Percentiles rank a stretch among this genome's conserved stretches.
Evolutionary conservation across 1,140 invertebrate genomes (phyloP).

Genomic region (Drosophila asahinai): DNA sequence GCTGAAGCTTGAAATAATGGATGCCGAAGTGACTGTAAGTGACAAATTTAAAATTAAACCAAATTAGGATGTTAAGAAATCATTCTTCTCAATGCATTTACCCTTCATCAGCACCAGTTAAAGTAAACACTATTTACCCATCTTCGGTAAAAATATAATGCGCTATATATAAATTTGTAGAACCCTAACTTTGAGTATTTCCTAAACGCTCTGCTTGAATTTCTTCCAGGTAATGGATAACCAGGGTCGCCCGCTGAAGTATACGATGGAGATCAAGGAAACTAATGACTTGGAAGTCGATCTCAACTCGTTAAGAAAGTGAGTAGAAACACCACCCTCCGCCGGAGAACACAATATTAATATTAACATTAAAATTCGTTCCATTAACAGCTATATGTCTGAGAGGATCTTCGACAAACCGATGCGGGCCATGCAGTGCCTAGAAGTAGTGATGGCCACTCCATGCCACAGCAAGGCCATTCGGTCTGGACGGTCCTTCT

Average conservation of each 20-base stretch:
- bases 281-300: conserved; percentile 78
- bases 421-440: conserved; percentile 89
- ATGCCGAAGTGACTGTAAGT: conserved; percentile 58
- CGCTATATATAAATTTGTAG: too few relatives aligned
- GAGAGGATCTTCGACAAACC: conserved; percentile 86
- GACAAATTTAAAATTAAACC: too few relatives aligned
- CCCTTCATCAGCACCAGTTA: too few relatives aligned
- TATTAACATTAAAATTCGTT: not conserved
- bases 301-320: conserved; percentile 86
- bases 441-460: conserved; percentile 91
- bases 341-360: not conserved
- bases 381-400: conserved; percentile 63
- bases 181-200: too few relatives aligned
- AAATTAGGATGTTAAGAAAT: too few relatives aligned
- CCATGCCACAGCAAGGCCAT: conserved; percentile 86
- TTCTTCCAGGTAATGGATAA: too few relatives aligned
- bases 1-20: conserved; percentile 4
- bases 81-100: not conserved
- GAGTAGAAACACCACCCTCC: not conserved
- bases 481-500: too few relatives aligned
- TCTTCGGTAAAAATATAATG: too few relatives aligned
- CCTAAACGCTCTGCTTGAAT: too few relatives aligned
- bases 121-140: too few relatives aligned
- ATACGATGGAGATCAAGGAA: not conserved
- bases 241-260: too few relatives aligned